Evolutionary conservation across 2,113 vertebrate species (phyloP).

Genomic region (Stegastes partitus): DNA sequence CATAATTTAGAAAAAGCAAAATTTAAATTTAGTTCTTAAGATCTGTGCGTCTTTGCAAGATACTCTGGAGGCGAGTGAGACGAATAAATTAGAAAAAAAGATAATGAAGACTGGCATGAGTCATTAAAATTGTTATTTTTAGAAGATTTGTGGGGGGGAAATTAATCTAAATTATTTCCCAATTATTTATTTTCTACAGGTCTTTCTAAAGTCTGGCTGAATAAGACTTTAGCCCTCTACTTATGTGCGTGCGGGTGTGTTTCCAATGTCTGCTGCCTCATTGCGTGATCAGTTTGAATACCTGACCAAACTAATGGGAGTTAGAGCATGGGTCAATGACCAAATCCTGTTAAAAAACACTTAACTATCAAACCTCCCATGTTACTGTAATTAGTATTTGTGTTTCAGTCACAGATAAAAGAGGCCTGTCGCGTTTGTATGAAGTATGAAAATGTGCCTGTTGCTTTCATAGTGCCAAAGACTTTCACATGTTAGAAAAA

Average conservation of each 20-base stretch:
- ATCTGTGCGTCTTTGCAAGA: no score
- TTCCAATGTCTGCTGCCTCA: conserved; percentile 24
- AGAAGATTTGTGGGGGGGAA: no score
- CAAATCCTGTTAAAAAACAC: conserved; percentile 63
- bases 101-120: no score
- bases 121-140: no score
- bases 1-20: background rate
- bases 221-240: background rate
- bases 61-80: background rate
- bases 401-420: conserved; percentile 16
- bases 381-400: conserved; percentile 38
- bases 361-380: conserved; percentile 36
- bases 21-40: background rate
- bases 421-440: background rate
- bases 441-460: no score
- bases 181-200: background rate
- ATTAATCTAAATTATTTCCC: no score
- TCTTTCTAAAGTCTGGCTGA: background rate
- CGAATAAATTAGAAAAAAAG: no score
- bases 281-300: conserved; percentile 61
- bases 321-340: conserved; percentile 48
- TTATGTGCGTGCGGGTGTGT: conserved; percentile 8
- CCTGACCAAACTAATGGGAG: conserved; percentile 57
- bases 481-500: no score
- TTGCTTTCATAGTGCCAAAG: no score